Conservation (phyloP, 1,140 invertebrate genomes). For the Drosophila parabipectinata region DNA sequence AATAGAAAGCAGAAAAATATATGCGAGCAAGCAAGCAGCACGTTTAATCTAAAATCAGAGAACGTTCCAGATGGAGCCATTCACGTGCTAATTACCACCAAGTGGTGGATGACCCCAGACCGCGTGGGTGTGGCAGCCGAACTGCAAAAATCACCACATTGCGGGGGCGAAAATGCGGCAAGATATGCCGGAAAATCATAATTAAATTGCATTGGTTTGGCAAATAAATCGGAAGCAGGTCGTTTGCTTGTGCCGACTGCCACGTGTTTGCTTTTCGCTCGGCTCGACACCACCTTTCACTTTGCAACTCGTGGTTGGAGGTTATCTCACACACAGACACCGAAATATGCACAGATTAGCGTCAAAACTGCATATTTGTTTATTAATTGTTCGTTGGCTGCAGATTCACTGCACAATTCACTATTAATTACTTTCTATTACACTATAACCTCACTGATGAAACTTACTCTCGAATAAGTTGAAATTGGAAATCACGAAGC, state of each 20-base stretch:
- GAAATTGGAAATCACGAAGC: slow-evolving; percentile 82
- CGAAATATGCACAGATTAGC: slow-evolving; percentile 37
- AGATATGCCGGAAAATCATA: slow-evolving; percentile 16
- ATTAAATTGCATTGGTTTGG: background rate
- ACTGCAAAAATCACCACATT: slow-evolving; percentile 63
- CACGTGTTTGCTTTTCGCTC: slow-evolving; percentile 65
- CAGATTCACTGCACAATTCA: slow-evolving; percentile 51
- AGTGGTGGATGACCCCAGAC: slow-evolving; percentile 9
- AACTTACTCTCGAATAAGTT: slow-evolving; percentile 84
- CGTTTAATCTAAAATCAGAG: slow-evolving; percentile 30
- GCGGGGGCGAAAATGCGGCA: slow-evolving; percentile 27
- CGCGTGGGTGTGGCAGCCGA: slow-evolving; percentile 55
- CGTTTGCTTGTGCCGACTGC: slow-evolving; percentile 40
- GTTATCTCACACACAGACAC: slow-evolving; percentile 55
- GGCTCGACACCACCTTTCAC: slow-evolving; percentile 63
- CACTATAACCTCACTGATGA: slow-evolving; percentile 11
- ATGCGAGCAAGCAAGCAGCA: slow-evolving; percentile 44
- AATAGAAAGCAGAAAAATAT: slow-evolving; percentile 48
- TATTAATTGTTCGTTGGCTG: slow-evolving; percentile 47
- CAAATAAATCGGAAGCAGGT: slow-evolving; percentile 6
- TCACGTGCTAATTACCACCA: slow-evolving; percentile 20
- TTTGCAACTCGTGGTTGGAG: slow-evolving; percentile 43
- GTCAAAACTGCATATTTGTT: slow-evolving; percentile 69
- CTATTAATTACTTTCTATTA: background rate
- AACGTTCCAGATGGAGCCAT: slow-evolving; percentile 7